Base-by-base conservation (phyloP, 2,113 vertebrate species). In the Boleophthalmus pectinirostris region DNA sequence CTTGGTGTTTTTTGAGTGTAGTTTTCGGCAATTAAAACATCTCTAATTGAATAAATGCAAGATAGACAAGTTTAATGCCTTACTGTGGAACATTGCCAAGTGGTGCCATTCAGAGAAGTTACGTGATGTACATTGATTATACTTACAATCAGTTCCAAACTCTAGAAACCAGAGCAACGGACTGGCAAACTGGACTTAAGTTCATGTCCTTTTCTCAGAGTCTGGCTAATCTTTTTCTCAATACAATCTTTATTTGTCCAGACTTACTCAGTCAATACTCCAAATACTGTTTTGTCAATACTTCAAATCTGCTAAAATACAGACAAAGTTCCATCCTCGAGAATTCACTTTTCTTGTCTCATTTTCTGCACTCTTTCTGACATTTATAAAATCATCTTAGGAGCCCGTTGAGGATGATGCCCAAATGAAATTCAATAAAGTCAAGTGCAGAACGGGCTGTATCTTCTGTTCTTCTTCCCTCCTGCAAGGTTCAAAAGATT, bases 351-450 rank as follows among this genome's bases (percentile, higher is more conserved):
- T 67, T 64, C 21, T 35, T n/a, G 9, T 66, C 54, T 16, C 13
- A 54, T 23, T 53, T 51, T 68, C 73, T 43, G 29, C 13, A 18
- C 16, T 53, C 14, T 68, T 54, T n/a, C 4, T 47, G 72, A 56
- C 66, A 47, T 82, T 66, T 61, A 16, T 71, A 66, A 75, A 82
- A 72, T 33, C 3, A 66, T 43, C 33, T 21, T 5, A 56, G 38
- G 24, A 43, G 57, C 68, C 46, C 47, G 63, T 70, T 13, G 49
- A 72, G 21, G 10, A 58, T 46, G 64, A 21, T n/a, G 12, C 47
- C 21, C 23, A 82, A 49, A 21, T 20, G 21, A n/a, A 77, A 79
- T 81, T 49, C 49, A 69, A 77, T 80, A n/a, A 83, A 29, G 24
- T 72, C 18, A 58, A 58, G 47, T 5, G 24, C 21, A 1, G 3